Conservation (phyloP, 2,113 vertebrate genomes). For the Hippocampus mohnikei region DNA sequence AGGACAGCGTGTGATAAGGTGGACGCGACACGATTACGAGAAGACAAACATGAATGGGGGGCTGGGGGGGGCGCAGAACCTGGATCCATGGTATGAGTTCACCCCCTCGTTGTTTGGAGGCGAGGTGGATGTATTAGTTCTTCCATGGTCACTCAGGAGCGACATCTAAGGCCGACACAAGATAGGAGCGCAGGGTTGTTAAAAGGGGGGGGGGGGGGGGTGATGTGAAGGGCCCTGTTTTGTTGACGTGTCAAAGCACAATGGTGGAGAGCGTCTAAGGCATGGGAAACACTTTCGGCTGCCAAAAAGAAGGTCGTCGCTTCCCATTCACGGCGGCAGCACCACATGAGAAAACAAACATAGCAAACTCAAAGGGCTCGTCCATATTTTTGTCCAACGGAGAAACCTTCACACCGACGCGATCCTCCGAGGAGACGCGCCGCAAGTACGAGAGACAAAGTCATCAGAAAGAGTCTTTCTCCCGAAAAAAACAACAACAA, state of each 20-base stretch:
- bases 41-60: conserved; percentile 45
- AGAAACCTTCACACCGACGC: conserved; percentile 40
- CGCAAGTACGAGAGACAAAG: conserved; percentile 50
- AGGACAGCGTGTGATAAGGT: conserved; percentile 69
- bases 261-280: conserved; percentile 86
- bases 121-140: conserved; percentile 41
- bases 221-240: conserved; percentile 63
- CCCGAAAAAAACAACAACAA: conserved; percentile 40
- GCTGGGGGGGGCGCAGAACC: conserved; percentile 32
- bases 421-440: conserved; percentile 43
- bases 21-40: conserved; percentile 55
- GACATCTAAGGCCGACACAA: conserved; percentile 28
- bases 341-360: conserved; percentile 60
- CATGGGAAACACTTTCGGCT: conserved; percentile 89
- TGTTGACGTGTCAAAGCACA: conserved; percentile 86
- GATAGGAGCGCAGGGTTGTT: conserved; percentile 51
- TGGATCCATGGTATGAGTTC: conserved; percentile 43
- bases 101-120: conserved; percentile 31
- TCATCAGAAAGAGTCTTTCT: conserved; percentile 55
- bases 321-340: conserved; percentile 81
- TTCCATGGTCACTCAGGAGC: conserved; percentile 51
- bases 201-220: conserved; percentile 56
- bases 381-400: conserved; percentile 45
- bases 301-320: conserved; percentile 85
- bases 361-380: conserved; percentile 44